Percentiles rank a stretch among this genome's conserved stretches.
phyloP scores from a whole-genome alignment of 2,888 invertebrate genomes.

The Apoderus coryli region DNA sequence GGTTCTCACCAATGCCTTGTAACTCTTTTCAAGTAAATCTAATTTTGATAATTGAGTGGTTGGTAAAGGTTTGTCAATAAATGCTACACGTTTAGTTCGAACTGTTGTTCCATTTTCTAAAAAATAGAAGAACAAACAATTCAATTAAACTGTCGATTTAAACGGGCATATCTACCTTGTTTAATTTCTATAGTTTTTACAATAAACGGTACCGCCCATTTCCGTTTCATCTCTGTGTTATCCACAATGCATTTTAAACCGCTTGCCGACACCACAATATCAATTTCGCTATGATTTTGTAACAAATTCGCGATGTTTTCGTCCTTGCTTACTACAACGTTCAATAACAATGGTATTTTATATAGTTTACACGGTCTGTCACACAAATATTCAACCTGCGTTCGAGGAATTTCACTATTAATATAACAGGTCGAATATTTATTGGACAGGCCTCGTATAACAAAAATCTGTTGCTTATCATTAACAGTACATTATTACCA shows the following conservation, averaged over 20 bases:
- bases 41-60: slow-evolving; percentile 17
- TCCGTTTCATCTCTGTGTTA: slow-evolving; percentile 21
- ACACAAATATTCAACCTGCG: no score
- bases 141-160: background rate
- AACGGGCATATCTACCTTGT: slow-evolving; percentile 9
- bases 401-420: no score
- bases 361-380: no score
- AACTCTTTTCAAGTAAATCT: slow-evolving; percentile 21
- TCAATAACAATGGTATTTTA: background rate
- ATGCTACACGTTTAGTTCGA: slow-evolving; percentile 21
- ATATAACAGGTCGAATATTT: no score
- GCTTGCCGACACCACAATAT: slow-evolving; percentile 26
- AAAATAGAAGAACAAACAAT: background rate
- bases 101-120: slow-evolving; percentile 10
- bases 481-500: slow-evolving; percentile 15
- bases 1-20: slow-evolving; percentile 22
- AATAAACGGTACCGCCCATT: slow-evolving; percentile 26
- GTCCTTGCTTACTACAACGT: slow-evolving; percentile 25
- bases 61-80: slow-evolving; percentile 26
- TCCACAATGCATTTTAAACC: slow-evolving; percentile 25
- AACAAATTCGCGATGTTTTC: slow-evolving; percentile 20
- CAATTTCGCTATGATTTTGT: slow-evolving; percentile 19
- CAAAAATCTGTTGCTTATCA: no score
- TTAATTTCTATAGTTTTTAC: slow-evolving; percentile 20
- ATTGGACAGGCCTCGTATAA: no score